Base-by-base conservation (phyloP, 1,140 invertebrate species). In the Neocloeon triangulifer region DNA sequence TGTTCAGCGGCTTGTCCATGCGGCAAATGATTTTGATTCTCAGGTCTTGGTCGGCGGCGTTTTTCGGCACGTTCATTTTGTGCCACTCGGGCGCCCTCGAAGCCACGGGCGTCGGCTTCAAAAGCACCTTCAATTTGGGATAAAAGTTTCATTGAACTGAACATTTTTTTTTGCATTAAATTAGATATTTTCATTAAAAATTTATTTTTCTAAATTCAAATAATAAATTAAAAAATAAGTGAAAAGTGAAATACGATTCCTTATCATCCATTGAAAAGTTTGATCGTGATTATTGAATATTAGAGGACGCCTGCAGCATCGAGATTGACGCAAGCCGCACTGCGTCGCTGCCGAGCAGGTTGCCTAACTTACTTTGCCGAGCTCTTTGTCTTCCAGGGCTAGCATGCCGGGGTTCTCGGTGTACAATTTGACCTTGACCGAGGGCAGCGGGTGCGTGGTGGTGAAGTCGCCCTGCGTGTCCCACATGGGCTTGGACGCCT, bases 401-500 rank as follows among this genome's bases (percentile, higher is more conserved):
- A 98, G 55, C 64, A 99, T 88, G 17, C 84, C 84, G 14, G 89
- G 85, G 52, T 91, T 96, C 62, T 98, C 94, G 1, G 91, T 94
- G 47, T 86, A 95, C n/a, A 94, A 53, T 47, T 84, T 81, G 0
- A 98, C 77, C 66, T 99, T 99, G 0, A 99, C 89, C 20, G 81
- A 68, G 25, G 95, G 94, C 29, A 99, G 59, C 8, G 91, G 84
- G 52, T 98, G 86, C 37, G 84, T 89, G 6, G 94, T 98, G 32
- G 84, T 84, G 52, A 99, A 99, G 55, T 99, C 95, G 28, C 89
- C 94, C 63, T 97, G 85, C 7, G 84, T 91, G 41, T 89, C 85
- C 85, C 85, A 92, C 88, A 88, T 84, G 30, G 92, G 92, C 58
- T 97, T 97, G 0, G 86, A 92, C 10, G 91, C 92, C 61, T 98